Percentiles rank a stretch among this genome's conserved stretches.
Evolutionary conservation across 2,797 vertebrate species (phyloP).

Genomic region (Sarcoramphus papa): DNA sequence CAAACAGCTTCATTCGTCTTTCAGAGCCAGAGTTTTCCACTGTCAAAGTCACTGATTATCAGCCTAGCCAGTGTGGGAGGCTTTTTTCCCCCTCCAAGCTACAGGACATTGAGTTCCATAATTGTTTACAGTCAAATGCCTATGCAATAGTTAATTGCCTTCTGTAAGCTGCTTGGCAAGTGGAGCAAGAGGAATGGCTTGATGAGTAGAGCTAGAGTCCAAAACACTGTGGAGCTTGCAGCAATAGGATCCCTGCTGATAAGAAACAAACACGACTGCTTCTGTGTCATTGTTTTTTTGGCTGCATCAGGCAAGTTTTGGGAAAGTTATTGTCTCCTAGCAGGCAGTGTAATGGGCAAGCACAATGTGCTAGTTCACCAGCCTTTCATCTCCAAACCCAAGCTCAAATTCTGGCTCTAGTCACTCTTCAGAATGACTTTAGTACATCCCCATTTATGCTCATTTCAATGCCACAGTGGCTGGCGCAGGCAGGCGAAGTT

Average conservation of each 20-base stretch:
- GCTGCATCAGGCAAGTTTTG: constrained; percentile 28
- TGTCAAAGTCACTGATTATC: constrained; percentile 30
- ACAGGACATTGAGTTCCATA: constrained; percentile 35
- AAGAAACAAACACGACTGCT: constrained; percentile 28
- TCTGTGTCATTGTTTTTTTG: constrained; percentile 41
- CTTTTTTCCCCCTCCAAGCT: not conserved
- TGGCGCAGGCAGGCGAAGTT: accelerated
- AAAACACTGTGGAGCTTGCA: constrained; percentile 22
- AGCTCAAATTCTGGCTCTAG: not conserved
- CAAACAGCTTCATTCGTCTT: not conserved
- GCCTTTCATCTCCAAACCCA: not conserved
- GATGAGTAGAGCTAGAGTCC: not conserved
- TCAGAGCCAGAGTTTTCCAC: not conserved
- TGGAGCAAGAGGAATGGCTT: constrained; percentile 21
- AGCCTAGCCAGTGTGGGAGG: not conserved
- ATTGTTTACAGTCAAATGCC: constrained; percentile 56
- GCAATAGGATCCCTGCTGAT: constrained; percentile 32
- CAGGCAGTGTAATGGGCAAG: not conserved
- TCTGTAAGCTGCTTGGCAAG: constrained; percentile 36
- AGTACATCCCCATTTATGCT: not conserved
- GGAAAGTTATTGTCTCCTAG: constrained; percentile 30
- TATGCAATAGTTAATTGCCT: constrained; percentile 41
- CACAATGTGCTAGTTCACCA: not conserved
- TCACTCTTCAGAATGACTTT: not conserved
- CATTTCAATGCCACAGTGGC: not conserved